These are phyloP conservation scores for Endotricha flammealis DNA, from an alignment of 2,888 invertebrate species.

Conservation along the genomic window DNA sequence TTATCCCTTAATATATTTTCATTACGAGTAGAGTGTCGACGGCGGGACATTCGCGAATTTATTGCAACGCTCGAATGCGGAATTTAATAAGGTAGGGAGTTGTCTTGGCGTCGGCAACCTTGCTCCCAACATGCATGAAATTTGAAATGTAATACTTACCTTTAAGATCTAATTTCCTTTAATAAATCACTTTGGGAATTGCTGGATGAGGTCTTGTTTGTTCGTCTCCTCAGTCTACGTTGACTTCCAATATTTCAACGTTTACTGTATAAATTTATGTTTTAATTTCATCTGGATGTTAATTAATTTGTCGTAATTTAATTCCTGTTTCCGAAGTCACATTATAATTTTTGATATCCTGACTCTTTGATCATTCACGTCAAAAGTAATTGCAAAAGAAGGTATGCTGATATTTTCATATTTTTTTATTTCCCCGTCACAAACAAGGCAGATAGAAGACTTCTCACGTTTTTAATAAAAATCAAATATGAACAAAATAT, in stretches of 20 bases:
- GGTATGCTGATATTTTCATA: no score
- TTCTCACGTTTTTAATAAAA: no score
- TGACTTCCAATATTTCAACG: background rate
- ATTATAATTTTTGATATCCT: no score
- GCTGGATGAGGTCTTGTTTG: background rate
- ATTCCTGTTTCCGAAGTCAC: no score
- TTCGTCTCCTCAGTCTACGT: background rate
- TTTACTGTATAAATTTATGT: background rate
- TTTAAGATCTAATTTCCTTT: background rate
- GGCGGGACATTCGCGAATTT: conserved; percentile 41
- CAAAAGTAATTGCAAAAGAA: no score
- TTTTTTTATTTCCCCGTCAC: no score
- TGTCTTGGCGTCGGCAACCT: background rate
- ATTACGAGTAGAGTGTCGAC: conserved; percentile 38
- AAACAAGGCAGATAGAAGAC: no score
- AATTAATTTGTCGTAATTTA: no score
- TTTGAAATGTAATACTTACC: background rate
- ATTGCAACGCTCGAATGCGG: conserved; percentile 47
- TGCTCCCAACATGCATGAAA: background rate
- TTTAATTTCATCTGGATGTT: background rate
- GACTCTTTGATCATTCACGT: no score
- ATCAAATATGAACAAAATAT: no score
- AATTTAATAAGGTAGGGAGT: conserved; percentile 47
- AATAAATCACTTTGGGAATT: background rate
- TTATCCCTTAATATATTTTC: conserved; percentile 44